Evolutionary conservation across 2,113 vertebrate species (phyloP), one percentile per base, ranked within the genome.

Genomic region (Paedocypris sp.): DNA sequence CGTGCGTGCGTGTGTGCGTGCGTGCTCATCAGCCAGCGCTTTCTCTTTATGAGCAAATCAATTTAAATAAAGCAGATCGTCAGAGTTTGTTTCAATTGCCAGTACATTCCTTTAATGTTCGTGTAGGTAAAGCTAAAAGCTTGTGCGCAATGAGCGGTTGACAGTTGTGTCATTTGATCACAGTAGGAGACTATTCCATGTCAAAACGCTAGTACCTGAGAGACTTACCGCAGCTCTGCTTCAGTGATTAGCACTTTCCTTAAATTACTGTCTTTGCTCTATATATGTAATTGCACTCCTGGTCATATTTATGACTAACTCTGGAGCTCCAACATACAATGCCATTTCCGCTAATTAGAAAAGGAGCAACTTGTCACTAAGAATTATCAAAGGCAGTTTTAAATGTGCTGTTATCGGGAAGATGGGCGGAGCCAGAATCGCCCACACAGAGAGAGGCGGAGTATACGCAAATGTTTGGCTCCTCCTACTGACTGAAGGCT

Each of bases 401-500:
- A 41, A 33, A 18, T 15, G 5, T 6, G 16, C 5, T 38, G 19
- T 12, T 31, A 26, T 6, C 3, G n/a, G 7, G 7, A 4, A 7
- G 11, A 33, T 16, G 2, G 6, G 15, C 12, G 18, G 5, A 20
- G 38, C 10, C 2, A 42, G 25, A 18, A 18, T 28, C 31, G 38
- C 18, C 19, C 11, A 58, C 28, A 25, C 5, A 16, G 15, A 54
- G 39, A 13, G 13, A 1, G 7, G 43, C 3, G 12, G 22, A 46
- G 20, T 46, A 7, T 13, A 26, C n/a, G n/a, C 8, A 31, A 10
- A 18, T 28, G 25, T 1, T 28, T 49, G 46, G 9, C 18, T 4
- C 9, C 9, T 19, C 61, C 57, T 45, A 57, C 47, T 46, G 71
- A 66, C 26, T 46, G 23, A 29, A 32, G 41, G 12, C 7, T 20